Evolutionary conservation across 2,888 invertebrate genomes (phyloP), one percentile per base, ranked within the genome.

Genomic region (Resseliella maxima): DNA sequence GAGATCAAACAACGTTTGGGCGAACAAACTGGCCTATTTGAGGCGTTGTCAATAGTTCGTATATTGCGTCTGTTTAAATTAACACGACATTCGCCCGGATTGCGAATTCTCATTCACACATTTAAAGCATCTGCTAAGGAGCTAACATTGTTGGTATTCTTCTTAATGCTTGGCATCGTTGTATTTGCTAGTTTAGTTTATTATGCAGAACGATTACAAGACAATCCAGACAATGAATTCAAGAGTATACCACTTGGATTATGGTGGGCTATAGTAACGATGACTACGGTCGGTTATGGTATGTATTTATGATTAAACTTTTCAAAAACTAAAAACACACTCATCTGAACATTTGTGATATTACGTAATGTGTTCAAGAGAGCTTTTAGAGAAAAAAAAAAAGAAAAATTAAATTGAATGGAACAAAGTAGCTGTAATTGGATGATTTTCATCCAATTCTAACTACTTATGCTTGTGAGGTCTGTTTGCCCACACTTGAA

Each of bases 241-340:
- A 97, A 98, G 91, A 98, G 98, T 92, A 99, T 99, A 93, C 99
- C 99, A 85, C 93, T 98, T 89, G 99, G 99, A 85, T 92, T 99
- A 88, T 99, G 99, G 99, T 99, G 99, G 99, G 99, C 99, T 85
- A 94, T 99, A 92, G 98, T 99, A 88, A 99, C 99, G 88, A 99
- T 99, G 99, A 99, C 99, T 88, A 98, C 98, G 0, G 98, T 99
- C 87, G 99, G 99, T 83, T 99, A 99, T 91, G 99, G 46, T 50
- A 50, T 50, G 46, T 50, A 18, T 50, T 8, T 8, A 41, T 41
- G 41, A 5, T 41, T 5, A 8, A 8, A 8, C 6, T 8, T 8
- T 41, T 41, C 41, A n/a, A n/a, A n/a, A n/a, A n/a, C n/a, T n/a
- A n/a, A n/a, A n/a, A n/a, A n/a, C n/a, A n/a, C n/a, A n/a, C n/a